Conservation (phyloP, 2,888 invertebrate genomes). For the Serripes groenlandicus region DNA sequence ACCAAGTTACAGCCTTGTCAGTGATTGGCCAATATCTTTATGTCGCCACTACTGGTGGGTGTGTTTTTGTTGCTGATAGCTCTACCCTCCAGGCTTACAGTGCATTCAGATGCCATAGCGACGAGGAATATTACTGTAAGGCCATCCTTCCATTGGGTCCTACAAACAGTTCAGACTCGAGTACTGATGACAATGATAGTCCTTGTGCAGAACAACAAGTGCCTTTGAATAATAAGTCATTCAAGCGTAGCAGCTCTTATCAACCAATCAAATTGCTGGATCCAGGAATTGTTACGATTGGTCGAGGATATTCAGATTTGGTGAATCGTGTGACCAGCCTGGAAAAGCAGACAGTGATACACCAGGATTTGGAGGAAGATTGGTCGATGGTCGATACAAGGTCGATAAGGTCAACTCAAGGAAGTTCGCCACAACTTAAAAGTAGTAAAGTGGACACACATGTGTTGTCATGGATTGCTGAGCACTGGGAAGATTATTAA, state of each 20-base stretch:
- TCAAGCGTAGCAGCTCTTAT: neutral
- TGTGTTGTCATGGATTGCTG: conserved; percentile 77
- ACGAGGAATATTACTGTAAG: conserved; percentile 78
- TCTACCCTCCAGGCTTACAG: conserved; percentile 93
- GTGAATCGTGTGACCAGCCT: conserved; percentile 59
- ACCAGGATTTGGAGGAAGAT: conserved; percentile 41
- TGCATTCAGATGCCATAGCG: conserved; percentile 90
- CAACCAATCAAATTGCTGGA: conserved; percentile 8
- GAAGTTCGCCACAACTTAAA: conserved; percentile 24
- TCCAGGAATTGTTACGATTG: conserved; percentile 76
- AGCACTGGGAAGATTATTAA: conserved; percentile 79
- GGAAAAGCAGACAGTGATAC: conserved; percentile 34
- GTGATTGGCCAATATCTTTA: conserved; percentile 89
- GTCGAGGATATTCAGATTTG: conserved; percentile 77
- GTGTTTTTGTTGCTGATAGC: conserved; percentile 95
- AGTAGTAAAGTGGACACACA: conserved; percentile 69
- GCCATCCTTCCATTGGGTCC: conserved; percentile 73
- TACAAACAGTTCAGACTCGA: neutral
- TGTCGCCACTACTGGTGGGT: conserved; percentile 98
- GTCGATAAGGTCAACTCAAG: conserved; percentile 23
- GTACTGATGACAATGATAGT: neutral
- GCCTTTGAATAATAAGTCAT: conserved; percentile 4
- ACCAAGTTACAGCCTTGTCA: conserved; percentile 91
- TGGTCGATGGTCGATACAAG: conserved; percentile 29
- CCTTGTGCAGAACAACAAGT: neutral